phyloP scores from a whole-genome alignment of 2,797 vertebrate genomes.

The Dendrocincla fuliginosa region DNA sequence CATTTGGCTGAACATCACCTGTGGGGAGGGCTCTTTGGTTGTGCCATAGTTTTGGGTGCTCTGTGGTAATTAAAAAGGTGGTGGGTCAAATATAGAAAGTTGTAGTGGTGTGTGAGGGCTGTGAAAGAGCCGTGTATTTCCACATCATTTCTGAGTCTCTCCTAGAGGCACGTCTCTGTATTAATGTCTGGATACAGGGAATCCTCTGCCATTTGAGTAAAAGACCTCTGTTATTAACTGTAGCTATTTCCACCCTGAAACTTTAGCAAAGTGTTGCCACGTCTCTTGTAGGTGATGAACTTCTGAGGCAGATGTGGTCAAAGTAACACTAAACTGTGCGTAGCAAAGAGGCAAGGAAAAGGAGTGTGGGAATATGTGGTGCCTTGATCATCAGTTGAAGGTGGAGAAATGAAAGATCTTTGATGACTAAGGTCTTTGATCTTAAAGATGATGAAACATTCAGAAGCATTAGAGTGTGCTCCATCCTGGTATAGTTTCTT shows the following conservation, averaged over 20 bases:
- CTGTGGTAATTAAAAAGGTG: background rate
- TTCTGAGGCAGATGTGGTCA: background rate
- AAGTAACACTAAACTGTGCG: background rate
- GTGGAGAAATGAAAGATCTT: background rate
- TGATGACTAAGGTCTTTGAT: slow-evolving; percentile 49
- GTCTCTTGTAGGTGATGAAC: background rate
- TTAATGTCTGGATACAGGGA: background rate
- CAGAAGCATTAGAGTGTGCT: background rate
- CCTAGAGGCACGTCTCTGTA: background rate
- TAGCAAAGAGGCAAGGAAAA: background rate
- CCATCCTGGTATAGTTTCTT: background rate
- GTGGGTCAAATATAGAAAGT: background rate
- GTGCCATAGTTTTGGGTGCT: background rate
- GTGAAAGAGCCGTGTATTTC: background rate
- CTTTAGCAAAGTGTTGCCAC: background rate
- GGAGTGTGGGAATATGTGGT: background rate
- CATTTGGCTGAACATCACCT: background rate
- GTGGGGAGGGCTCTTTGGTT: accelerated
- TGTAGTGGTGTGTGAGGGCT: background rate
- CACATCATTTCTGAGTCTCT: accelerated
- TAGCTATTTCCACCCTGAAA: background rate
- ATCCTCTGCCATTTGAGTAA: background rate
- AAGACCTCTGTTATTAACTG: background rate
- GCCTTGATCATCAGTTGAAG: slow-evolving; percentile 29
- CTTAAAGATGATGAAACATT: background rate